A percentile compares a stretch with the other conserved stretches of the same genome.
These are phyloP conservation scores for Arge pagana DNA, from an alignment of 2,888 invertebrate species.

Conservation along the genomic window DNA sequence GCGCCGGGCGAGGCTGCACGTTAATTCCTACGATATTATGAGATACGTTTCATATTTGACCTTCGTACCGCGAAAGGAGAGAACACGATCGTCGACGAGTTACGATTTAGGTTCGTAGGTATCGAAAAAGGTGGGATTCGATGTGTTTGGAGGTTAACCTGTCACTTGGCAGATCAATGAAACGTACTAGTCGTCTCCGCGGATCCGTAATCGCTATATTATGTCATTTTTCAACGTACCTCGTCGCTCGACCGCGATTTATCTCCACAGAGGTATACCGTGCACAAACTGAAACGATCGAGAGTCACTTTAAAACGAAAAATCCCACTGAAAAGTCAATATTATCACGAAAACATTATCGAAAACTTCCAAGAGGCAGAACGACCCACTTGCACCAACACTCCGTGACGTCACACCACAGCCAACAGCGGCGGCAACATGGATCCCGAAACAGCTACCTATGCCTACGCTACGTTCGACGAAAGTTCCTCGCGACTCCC, in stretches of 20 bases:
- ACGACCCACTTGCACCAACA: conserved; percentile 45
- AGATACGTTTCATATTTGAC: conserved; percentile 8
- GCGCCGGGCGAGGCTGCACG: conserved; percentile 18
- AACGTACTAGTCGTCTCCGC: conserved; percentile 2
- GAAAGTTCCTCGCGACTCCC: conserved; percentile 5
- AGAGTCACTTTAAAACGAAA: conserved; percentile 22
- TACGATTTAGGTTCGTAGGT: neutral
- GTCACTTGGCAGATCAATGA: conserved; percentile 42
- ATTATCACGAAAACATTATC: conserved; percentile 47
- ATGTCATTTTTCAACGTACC: conserved; percentile 38
- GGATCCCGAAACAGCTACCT: conserved; percentile 36
- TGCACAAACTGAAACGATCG: conserved; percentile 23
- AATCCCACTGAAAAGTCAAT: conserved; percentile 33
- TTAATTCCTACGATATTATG: conserved; percentile 16
- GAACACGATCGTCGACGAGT: neutral
- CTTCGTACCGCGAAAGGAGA: neutral
- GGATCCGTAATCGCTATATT: conserved; percentile 33
- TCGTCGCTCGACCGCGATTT: conserved; percentile 11
- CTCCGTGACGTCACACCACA: conserved; percentile 48
- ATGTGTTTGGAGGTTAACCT: conserved; percentile 44
- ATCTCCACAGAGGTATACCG: conserved; percentile 17
- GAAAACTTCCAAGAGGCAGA: conserved; percentile 38
- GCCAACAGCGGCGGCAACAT: conserved; percentile 43
- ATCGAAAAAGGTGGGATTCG: neutral
- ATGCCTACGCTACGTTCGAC: conserved; percentile 2